Evolutionary conservation across 2,888 invertebrate species (phyloP), one percentile per base, ranked within the genome.

Genomic region (Craniophora ligustri): DNA sequence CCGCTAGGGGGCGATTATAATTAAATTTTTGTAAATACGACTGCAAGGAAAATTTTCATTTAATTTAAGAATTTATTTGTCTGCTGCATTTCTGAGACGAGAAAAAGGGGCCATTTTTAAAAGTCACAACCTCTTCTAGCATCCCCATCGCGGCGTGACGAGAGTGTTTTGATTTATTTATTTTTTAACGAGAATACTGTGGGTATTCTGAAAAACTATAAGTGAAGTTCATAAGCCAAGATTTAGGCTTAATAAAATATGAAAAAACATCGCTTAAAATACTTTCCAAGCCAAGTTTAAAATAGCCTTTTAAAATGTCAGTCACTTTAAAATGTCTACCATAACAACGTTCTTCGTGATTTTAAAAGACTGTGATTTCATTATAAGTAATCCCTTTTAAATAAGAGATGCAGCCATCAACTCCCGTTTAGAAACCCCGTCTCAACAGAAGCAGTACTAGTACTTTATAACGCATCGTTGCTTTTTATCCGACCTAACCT

Each of bases 21-120:
- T 88, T 85, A 86, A 82, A 84, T 85, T 84, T 83, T 73, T 74
- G 80, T 77, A 79, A 83, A 85, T 80, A 83, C 70, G 68, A 61
- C 66, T 75, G 79, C 78, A 79, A 75, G 68, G 65, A 67, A 78
- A 77, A 76, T 76, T 75, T 74, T 73, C 66, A 76, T 82, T 82
- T 81, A 71, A 75, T 77, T 79, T 77, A 41, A 67, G 72, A 67
- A 72, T 72, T 76, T 76, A 66, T 83, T 80, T 79, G 73, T 71
- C 64, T 68, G 73, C 69, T 78, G 73, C 74, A 68, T 74, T 76
- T 60, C 39, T 60, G 41, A 64, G 47, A 63, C 44, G 56, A 36
- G 46, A 55, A 54, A 63, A 68, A 65, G 51, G 42, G 54, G 55
- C 36, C 13, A 10, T 44, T 39, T 28, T 44, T 7, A 46, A 46